Evolutionary conservation across 1,140 invertebrate genomes (phyloP).

Genomic region (Sycobia sp.): DNA sequence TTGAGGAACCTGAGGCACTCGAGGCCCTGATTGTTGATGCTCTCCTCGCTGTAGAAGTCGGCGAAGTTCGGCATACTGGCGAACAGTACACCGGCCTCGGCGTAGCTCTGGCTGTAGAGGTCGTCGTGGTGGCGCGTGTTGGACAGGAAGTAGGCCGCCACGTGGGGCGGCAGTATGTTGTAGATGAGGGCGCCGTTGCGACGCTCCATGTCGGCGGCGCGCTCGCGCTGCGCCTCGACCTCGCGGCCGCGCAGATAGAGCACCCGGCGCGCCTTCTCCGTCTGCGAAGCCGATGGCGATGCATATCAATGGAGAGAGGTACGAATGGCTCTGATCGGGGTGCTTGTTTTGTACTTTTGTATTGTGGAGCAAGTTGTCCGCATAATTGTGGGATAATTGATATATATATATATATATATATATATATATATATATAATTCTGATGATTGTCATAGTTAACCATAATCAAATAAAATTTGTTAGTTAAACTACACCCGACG

Average conservation of each 20-base stretch:
- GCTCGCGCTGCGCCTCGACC: conserved; percentile 80
- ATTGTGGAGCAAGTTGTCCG: too few species aligned
- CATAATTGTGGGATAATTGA: too few species aligned
- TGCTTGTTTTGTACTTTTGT: too few species aligned
- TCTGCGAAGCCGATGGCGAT: conserved; percentile 65
- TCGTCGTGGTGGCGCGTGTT: conserved; percentile 83
- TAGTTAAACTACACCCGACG: too few species aligned
- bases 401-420: too few species aligned
- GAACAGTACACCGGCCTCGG: conserved; percentile 90
- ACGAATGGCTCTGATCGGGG: too few species aligned
- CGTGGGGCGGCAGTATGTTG: conserved; percentile 86
- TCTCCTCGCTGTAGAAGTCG: conserved; percentile 95
- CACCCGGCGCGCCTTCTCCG: conserved; percentile 78
- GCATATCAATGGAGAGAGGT: too few species aligned
- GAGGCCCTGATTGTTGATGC: conserved; percentile 93
- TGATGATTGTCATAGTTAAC: too few species aligned
- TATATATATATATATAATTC: too few species aligned
- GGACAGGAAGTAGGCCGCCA: conserved; percentile 89
- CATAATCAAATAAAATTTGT: too few species aligned
- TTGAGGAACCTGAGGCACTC: conserved; percentile 95
- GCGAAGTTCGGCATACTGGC: conserved; percentile 93
- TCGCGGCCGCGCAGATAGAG: conserved; percentile 77
- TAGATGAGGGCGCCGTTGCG: conserved; percentile 89
- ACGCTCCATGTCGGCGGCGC: conserved; percentile 82
- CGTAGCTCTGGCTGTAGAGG: conserved; percentile 91